Evolutionary conservation across 2,888 invertebrate species (phyloP).

Genomic region (Nomada flava): DNA sequence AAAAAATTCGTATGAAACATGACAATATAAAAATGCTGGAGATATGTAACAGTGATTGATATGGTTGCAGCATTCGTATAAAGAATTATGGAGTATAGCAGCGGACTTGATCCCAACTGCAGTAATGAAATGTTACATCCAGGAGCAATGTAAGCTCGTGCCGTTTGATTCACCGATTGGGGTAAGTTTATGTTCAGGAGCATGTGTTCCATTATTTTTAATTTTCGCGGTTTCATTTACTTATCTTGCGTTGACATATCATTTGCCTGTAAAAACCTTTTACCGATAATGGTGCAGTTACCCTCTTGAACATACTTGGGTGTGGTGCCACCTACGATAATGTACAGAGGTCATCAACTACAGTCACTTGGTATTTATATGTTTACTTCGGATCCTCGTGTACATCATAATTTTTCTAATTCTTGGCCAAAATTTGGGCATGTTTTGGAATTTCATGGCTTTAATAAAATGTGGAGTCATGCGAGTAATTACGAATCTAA

Average conservation of each 20-base stretch:
- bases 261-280: constrained; percentile 16
- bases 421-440: constrained; percentile 46
- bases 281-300: constrained; percentile 56
- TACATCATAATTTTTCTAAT: constrained; percentile 12
- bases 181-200: constrained; percentile 61
- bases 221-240: constrained; percentile 38
- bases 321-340: constrained; percentile 71
- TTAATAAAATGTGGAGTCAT: constrained; percentile 66
- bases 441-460: constrained; percentile 74
- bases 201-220: constrained; percentile 1
- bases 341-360: constrained; percentile 66
- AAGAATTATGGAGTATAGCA: constrained; percentile 69
- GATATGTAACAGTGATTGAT: constrained; percentile 16
- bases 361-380: constrained; percentile 50
- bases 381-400: constrained; percentile 47
- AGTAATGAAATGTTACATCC: constrained; percentile 54
- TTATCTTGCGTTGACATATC: constrained; percentile 2
- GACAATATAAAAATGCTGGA: neutral
- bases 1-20: neutral
- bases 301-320: constrained; percentile 42
- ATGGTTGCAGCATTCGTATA: constrained; percentile 68
- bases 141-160: constrained; percentile 60
- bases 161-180: constrained; percentile 55
- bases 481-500: constrained; percentile 62
- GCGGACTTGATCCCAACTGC: constrained; percentile 53